phyloP scores from a whole-genome alignment of 1,140 invertebrate genomes.

The Drosophila varians region DNA sequence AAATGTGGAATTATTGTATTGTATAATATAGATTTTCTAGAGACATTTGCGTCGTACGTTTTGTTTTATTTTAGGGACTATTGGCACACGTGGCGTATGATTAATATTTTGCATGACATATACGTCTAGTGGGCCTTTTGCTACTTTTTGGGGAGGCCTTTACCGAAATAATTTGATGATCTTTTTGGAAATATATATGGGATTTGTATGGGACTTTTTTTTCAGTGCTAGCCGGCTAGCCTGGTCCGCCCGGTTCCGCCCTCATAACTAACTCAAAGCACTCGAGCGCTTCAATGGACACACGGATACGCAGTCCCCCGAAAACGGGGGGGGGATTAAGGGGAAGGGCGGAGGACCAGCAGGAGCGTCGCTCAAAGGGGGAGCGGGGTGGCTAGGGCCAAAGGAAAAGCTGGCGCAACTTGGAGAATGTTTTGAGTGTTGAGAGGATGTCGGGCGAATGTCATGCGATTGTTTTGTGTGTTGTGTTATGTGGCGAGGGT shows the following conservation, averaged over 20 bases:
- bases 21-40: too few relatives aligned
- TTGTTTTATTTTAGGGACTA: too few relatives aligned
- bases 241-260: slow-evolving; percentile 9
- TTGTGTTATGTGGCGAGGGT: slow-evolving; percentile 45
- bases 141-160: too few relatives aligned
- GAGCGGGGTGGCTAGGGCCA: neutral
- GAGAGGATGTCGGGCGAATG: slow-evolving; percentile 67
- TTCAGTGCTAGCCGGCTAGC: slow-evolving; percentile 2
- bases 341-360: neutral
- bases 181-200: neutral
- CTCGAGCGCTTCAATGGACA: slow-evolving; percentile 35
- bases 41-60: too few relatives aligned
- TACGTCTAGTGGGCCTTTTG: neutral
- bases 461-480: slow-evolving; percentile 76
- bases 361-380: neutral
- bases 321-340: neutral
- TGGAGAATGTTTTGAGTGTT: slow-evolving; percentile 61
- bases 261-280: slow-evolving; percentile 27
- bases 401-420: slow-evolving; percentile 28
- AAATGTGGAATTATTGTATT: too few relatives aligned
- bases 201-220: slow-evolving; percentile 2
- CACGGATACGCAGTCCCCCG: slow-evolving; percentile 19
- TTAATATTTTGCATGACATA: neutral
- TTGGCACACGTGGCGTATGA: neutral
- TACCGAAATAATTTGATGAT: too few relatives aligned